Evolutionary conservation across 2,113 vertebrate species (phyloP).

Genomic region (Rhinichthys klamathensis): DNA sequence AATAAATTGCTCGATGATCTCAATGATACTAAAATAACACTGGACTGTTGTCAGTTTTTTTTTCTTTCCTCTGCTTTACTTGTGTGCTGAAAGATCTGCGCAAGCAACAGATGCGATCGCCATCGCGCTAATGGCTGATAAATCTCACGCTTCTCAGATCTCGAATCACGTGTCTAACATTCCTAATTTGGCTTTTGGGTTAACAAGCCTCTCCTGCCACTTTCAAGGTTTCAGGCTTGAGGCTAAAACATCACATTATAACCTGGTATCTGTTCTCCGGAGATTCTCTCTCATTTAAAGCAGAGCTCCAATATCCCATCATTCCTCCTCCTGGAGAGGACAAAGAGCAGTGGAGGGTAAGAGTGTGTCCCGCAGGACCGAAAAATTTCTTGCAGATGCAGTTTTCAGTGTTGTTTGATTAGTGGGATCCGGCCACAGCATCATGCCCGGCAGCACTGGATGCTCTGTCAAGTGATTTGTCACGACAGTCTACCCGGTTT

Average conservation of each 20-base stretch:
- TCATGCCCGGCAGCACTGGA: constrained; percentile 28
- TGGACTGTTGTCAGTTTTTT: too few relatives aligned
- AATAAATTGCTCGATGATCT: neutral
- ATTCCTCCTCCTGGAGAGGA: constrained; percentile 49
- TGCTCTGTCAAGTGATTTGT: constrained; percentile 51
- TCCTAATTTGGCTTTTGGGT: constrained; percentile 1
- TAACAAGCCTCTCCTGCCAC: constrained; percentile 7
- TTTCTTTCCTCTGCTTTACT: too few relatives aligned
- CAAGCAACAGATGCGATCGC: too few relatives aligned
- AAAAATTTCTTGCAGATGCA: constrained; percentile 51
- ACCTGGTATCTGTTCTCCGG: constrained; percentile 9
- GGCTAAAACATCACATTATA: constrained; percentile 30
- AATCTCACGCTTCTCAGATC: neutral
- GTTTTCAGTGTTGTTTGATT: constrained; percentile 51
- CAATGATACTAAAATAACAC: too few relatives aligned
- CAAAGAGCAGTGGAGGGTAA: constrained; percentile 25
- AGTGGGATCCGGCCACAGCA: constrained; percentile 39
- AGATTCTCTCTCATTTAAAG: constrained; percentile 38
- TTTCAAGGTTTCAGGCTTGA: neutral
- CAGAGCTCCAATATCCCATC: constrained; percentile 36
- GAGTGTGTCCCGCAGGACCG: constrained; percentile 19
- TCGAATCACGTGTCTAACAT: neutral
- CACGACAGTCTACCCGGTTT: constrained; percentile 37
- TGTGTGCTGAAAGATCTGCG: too few relatives aligned
- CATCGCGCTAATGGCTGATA: too few relatives aligned